Conservation (phyloP, 2,888 invertebrate species). For the Strigamia maritima region DNA sequence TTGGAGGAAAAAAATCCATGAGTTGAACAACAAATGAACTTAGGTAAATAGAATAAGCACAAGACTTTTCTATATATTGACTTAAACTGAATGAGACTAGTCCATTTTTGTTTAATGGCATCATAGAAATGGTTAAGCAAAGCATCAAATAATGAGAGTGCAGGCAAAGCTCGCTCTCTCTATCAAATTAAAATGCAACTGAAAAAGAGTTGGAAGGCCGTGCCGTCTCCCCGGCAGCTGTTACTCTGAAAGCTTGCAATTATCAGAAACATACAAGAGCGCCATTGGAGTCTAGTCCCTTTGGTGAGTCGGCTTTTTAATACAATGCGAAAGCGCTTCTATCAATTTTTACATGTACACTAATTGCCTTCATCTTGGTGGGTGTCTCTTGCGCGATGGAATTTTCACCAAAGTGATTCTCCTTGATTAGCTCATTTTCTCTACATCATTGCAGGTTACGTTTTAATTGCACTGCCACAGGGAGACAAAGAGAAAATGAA, state of each 20-base stretch:
- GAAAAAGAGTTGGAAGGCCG: conserved; percentile 21
- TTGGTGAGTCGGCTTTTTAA: conserved; percentile 28
- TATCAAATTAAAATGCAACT: conserved; percentile 29
- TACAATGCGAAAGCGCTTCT: conserved; percentile 33
- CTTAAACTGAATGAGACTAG: not conserved
- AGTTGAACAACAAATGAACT: not conserved
- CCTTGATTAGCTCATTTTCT: conserved; percentile 38
- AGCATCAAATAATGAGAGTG: conserved; percentile 29
- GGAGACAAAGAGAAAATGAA: conserved; percentile 12
- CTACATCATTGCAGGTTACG: conserved; percentile 38
- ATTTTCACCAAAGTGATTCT: conserved; percentile 37
- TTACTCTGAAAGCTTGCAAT: conserved; percentile 37
- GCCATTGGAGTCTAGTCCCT: conserved; percentile 26
- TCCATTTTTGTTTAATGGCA: conserved; percentile 6
- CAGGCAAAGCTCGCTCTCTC: conserved; percentile 25
- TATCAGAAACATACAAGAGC: conserved; percentile 28
- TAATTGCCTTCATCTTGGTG: conserved; percentile 38
- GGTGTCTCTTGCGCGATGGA: conserved; percentile 33
- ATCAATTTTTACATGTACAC: conserved; percentile 37
- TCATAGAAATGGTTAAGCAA: conserved; percentile 19
- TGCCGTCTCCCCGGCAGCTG: conserved; percentile 29
- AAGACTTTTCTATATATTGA: conserved; percentile 15
- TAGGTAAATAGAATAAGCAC: not conserved
- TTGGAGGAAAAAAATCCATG: not conserved
- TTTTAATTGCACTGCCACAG: conserved; percentile 34